A percentile compares a stretch with the other conserved stretches of the same genome.
Conservation (phyloP, 2,797 vertebrate species). For the Babyrousa celebensis region DNA sequence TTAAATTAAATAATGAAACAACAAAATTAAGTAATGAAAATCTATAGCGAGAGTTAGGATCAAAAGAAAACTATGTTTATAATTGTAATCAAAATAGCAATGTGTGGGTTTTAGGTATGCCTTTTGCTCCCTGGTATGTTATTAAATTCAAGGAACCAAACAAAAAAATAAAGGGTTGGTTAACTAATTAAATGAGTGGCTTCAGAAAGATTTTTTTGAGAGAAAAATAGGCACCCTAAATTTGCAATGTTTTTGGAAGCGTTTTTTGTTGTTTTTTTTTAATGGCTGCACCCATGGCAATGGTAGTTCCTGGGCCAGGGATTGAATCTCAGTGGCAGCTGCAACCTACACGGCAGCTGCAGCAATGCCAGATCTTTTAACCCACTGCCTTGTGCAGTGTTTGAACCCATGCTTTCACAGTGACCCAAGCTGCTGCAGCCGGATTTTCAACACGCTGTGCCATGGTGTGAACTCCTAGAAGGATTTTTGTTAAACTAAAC, state of each 20-base stretch:
- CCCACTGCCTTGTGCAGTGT: no score
- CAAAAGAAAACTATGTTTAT: slow-evolving; percentile 43
- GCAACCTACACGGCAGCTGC: no score
- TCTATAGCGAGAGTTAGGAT: slow-evolving; percentile 80
- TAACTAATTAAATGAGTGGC: not conserved
- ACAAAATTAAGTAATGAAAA: slow-evolving; percentile 88
- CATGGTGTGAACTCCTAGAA: not conserved
- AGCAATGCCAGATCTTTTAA: no score
- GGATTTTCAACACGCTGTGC: no score
- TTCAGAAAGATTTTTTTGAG: slow-evolving; percentile 8
- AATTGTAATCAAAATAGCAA: slow-evolving; percentile 79
- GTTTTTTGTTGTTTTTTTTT: slow-evolving; percentile 4
- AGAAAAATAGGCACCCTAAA: not conserved
- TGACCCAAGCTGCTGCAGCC: no score
- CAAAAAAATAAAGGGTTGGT: slow-evolving; percentile 78
- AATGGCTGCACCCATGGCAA: no score
- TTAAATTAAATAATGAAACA: slow-evolving; percentile 87
- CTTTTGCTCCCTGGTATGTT: slow-evolving; percentile 71
- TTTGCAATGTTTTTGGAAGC: slow-evolving; percentile 2
- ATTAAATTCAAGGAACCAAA: slow-evolving; percentile 81
- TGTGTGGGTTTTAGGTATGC: slow-evolving; percentile 70
- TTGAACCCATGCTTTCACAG: no score
- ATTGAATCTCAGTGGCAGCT: no score
- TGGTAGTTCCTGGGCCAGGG: no score
- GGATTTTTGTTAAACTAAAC: slow-evolving; percentile 67